Evolutionary conservation across 2,797 vertebrate genomes (phyloP), one percentile per base, ranked within the genome.

Genomic region (Microcaecilia unicolor): DNA sequence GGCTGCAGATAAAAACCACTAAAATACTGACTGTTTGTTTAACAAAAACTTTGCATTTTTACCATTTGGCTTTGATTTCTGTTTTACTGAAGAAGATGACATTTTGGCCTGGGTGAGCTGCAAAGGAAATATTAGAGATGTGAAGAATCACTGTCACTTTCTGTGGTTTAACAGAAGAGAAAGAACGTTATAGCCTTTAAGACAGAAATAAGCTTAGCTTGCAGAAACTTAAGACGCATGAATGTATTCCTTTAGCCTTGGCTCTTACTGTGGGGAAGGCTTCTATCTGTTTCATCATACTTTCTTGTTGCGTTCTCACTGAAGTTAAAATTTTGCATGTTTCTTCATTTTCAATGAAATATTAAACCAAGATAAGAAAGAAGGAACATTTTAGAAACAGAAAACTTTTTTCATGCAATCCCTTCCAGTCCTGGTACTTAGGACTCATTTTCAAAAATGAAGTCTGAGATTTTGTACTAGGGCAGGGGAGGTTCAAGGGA

Each of bases 51-150:
- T 52, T 44, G 38, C 63, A 70, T 78, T 72, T 80, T 78, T 61
- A 62, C 70, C 71, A 74, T 79, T 81, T 81, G 70, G 68, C 70
- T 78, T 75, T 76, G 60, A 71, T 80, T 76, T 74, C 58, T 62
- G 65, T 67, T 67, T 63, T 51, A 41, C 16, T 43, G 67, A 44
- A 54, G 21, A 61, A 55, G 46, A 72, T 64, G 70, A 64, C 62
- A 74, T 68, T 79, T 76, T 78, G 70, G 70, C 70, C 68, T 61
- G 35, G 32, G 35, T 40, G 34, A 63, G 43, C 47, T 52, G 48
- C 51, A 72, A 68, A 66, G 49, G 58, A 74, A 76, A 70, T 58
- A 57, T 38, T 51, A 37, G 63, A 55, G 27, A 52, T 60, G 44
- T 19, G 56, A 67, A 50, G 62, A 67, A 68, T 58, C 56, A 55